Percentiles rank a stretch among this genome's conserved stretches.
Evolutionary conservation across 1,140 invertebrate species (phyloP).

Genomic region (Leptoteleia sp.): DNA sequence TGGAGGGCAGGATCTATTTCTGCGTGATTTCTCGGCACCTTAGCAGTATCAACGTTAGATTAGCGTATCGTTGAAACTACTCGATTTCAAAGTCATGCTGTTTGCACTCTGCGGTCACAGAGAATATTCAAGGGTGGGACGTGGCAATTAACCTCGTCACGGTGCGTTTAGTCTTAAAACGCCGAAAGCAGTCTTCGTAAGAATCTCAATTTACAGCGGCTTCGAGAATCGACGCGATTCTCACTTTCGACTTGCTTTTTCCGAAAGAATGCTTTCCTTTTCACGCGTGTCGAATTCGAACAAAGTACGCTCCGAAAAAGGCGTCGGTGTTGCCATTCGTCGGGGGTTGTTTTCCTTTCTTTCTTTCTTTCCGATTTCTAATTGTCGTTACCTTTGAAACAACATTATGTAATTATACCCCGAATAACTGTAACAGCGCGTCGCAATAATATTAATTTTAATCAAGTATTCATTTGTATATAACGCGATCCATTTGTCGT

Average conservation of each 20-base stretch:
- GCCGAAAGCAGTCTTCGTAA: slow-evolving; percentile 59
- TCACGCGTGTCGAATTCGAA: slow-evolving; percentile 44
- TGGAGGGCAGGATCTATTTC: slow-evolving; percentile 29
- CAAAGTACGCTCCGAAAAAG: slow-evolving; percentile 14
- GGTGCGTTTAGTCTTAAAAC: slow-evolving; percentile 63
- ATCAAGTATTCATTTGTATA: too few species aligned
- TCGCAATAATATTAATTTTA: too few species aligned
- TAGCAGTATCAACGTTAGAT: slow-evolving; percentile 56
- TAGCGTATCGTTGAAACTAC: slow-evolving; percentile 61
- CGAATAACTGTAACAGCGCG: too few species aligned
- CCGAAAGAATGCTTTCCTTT: slow-evolving; percentile 46
- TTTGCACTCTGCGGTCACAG: slow-evolving; percentile 66
- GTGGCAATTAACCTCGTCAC: slow-evolving; percentile 70
- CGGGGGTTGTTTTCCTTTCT: neutral
- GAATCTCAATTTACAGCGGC: slow-evolving; percentile 63
- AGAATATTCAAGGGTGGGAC: slow-evolving; percentile 64
- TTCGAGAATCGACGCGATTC: slow-evolving; percentile 56
- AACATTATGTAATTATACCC: too few species aligned
- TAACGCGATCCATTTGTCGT: too few species aligned
- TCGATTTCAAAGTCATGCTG: slow-evolving; percentile 67
- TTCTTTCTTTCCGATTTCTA: neutral
- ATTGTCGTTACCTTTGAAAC: too few species aligned
- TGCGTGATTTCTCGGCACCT: slow-evolving; percentile 58
- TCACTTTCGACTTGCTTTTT: slow-evolving; percentile 54
- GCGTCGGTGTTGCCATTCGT: neutral